Percentiles rank a stretch among this genome's conserved stretches.
These are phyloP conservation scores for Leptinotarsa undecemlineata DNA, from an alignment of 1,140 invertebrate genomes.

Conservation along the genomic window DNA sequence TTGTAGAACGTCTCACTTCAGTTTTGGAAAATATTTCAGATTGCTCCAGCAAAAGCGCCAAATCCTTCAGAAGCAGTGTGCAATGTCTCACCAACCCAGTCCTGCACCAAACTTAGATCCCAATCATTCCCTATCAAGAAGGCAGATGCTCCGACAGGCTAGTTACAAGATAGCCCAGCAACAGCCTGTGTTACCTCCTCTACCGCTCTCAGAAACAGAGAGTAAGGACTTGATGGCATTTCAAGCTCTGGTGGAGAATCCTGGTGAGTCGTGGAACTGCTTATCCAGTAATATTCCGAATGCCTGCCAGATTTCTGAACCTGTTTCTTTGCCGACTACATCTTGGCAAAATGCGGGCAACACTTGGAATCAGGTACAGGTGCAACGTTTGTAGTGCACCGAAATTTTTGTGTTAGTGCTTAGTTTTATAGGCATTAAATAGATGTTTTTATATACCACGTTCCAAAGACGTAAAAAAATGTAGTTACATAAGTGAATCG, in stretches of 20 bases:
- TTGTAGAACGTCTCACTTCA: neutral
- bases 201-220: conserved; percentile 61
- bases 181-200: conserved; percentile 64
- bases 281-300: conserved; percentile 56
- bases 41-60: conserved; percentile 79
- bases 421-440: conserved; percentile 36
- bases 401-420: conserved; percentile 27
- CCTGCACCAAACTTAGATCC: conserved; percentile 38
- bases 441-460: neutral
- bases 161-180: conserved; percentile 81
- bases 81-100: conserved; percentile 59
- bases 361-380: conserved; percentile 55
- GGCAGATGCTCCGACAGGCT: conserved; percentile 75
- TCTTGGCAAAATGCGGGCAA: conserved; percentile 50
- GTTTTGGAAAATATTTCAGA: conserved; percentile 46
- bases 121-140: conserved; percentile 57
- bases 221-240: conserved; percentile 65
- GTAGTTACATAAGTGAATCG: too few species aligned
- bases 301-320: conserved; percentile 64
- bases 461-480: too few species aligned
- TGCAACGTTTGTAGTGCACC: conserved; percentile 44
- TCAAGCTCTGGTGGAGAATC: conserved; percentile 55
- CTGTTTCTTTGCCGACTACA: conserved; percentile 29
- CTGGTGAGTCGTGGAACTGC: conserved; percentile 62
- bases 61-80: conserved; percentile 78